These are phyloP conservation scores for Saccostrea echinata DNA, from an alignment of 1,140 invertebrate species.

Conservation along the genomic window DNA sequence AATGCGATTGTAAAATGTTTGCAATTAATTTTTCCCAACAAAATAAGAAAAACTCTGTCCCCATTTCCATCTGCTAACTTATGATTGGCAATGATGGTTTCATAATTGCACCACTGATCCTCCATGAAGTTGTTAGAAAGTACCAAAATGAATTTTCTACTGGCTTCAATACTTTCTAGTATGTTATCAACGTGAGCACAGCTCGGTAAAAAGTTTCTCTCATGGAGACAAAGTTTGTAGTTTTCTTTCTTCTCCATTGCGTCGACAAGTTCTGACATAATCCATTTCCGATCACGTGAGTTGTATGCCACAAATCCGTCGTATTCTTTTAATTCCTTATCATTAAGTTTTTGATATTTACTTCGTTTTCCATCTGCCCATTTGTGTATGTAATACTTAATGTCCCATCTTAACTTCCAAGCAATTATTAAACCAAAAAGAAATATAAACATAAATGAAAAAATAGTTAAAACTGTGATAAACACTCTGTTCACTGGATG, in stretches of 20 bases:
- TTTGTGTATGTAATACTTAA: constrained; percentile 1
- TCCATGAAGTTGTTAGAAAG: constrained; percentile 84
- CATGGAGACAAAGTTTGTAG: constrained; percentile 93
- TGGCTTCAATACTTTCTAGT: constrained; percentile 82
- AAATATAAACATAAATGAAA: neutral
- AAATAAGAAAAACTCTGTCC: constrained; percentile 90
- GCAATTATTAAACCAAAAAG: neutral
- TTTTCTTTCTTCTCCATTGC: constrained; percentile 43
- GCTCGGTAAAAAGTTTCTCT: constrained; percentile 91
- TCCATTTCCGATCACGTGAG: constrained; percentile 44
- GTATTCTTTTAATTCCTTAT: constrained; percentile 23
- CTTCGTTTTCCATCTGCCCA: neutral
- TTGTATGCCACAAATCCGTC: constrained; percentile 54
- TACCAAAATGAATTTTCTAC: constrained; percentile 83
- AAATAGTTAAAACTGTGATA: neutral
- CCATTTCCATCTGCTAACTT: constrained; percentile 90
- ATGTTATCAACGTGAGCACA: constrained; percentile 84
- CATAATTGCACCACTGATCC: constrained; percentile 85
- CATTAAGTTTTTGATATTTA: neutral
- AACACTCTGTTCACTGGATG: neutral
- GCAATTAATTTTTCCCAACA: constrained; percentile 88
- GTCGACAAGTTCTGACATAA: constrained; percentile 43
- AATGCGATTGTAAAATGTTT: constrained; percentile 81
- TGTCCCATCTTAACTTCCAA: constrained; percentile 36
- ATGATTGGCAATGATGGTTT: constrained; percentile 89